Base-by-base conservation (phyloP, 2,888 invertebrate species). In the Pheosia tremula region DNA sequence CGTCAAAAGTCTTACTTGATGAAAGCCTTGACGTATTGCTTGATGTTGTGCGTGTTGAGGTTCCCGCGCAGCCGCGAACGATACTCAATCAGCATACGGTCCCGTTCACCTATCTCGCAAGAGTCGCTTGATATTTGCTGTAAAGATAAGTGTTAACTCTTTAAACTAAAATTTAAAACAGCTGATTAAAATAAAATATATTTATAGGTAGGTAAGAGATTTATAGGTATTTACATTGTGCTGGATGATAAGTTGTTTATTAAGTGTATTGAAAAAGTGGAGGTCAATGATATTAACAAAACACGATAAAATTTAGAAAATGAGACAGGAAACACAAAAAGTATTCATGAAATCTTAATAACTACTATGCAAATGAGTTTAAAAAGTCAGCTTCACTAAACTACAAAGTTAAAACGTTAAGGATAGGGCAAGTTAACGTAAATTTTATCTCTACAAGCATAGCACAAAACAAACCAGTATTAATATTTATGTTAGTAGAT, bases 31-130 rank as follows among this genome's bases (percentile, higher is more conserved):
- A 97, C 97, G 85, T 97, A 97, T 75, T 95, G 95, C 87, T 97
- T 96, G 82, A 97, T 95, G 89, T 97, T 98, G 85, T 96, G 96
- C 58, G 96, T 95, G 89, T 97, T 97, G 75, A 97, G 95, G 71
- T 96, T 95, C 3, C 95, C 94, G 71, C 96, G 95, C 74, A 97
- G 94, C 57, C 96, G 95, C 67, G 96, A 95, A 73, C 97, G 96
- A 89, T 97, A 97, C 81, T 97, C 97, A 59, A 95, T 89, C 74
- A 97, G 95, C 79, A 96, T 96, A 74, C 96, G 95, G 76, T 97
- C 97, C 74, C 96, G 96, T 78, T 96, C 96, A 55, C 95, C 94
- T 3, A 77, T 82, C 67, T 91, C 91, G 61, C 84, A 80, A 5
- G 87, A 78, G 13, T 92, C 92, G 36, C 84, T 84, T 2, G 89